Evolutionary conservation across 2,797 vertebrate genomes (phyloP).

Genomic region (Scleropages formosus): DNA sequence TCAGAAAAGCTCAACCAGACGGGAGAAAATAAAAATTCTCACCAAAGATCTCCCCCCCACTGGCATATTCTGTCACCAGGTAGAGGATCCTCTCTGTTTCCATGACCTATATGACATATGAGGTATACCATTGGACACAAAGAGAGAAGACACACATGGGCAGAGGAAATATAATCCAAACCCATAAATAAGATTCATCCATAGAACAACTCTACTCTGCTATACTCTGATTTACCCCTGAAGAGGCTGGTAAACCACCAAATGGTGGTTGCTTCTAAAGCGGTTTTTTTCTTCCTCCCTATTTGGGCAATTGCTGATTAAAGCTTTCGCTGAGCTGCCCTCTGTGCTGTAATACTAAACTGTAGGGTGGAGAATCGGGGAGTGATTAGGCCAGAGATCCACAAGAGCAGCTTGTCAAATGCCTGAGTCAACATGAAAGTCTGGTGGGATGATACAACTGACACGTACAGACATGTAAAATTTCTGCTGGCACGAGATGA

Average conservation of each 20-base stretch:
- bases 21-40: constrained; percentile 55
- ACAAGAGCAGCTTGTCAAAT: background rate
- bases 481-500: no score
- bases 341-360: no score
- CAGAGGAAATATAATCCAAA: background rate
- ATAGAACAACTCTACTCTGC: background rate
- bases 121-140: constrained; percentile 11
- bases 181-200: background rate
- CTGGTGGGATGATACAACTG: background rate
- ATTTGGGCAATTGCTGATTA: no score
- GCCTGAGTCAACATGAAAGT: background rate
- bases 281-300: no score
- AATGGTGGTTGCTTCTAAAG: no score
- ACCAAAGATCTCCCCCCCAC: constrained; percentile 98
- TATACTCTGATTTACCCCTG: background rate
- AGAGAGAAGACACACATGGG: background rate
- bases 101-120: constrained; percentile 84
- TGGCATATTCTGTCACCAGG: constrained; percentile 95
- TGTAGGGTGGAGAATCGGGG: no score
- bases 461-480: no score
- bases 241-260: background rate
- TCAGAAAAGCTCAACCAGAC: background rate
- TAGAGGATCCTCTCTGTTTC: constrained; percentile 98
- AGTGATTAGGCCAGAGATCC: background rate
- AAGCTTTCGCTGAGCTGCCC: no score